Conservation (phyloP, 23 tunicate genomes). For the Phallusia fumigata region DNA sequence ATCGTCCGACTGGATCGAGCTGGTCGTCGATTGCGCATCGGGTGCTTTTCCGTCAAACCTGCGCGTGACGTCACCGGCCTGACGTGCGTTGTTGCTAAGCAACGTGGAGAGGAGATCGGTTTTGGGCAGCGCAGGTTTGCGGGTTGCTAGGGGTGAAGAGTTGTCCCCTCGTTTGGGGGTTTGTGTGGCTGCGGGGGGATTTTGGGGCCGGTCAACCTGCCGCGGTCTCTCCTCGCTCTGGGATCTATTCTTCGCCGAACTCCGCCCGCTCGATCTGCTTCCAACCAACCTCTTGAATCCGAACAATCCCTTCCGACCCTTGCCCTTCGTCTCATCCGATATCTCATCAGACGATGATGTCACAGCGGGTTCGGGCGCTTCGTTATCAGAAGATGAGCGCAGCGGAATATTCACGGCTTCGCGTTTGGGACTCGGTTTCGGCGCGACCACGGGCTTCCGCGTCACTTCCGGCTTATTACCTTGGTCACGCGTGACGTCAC, state of each 20-base stretch:
- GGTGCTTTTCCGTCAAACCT: neutral
- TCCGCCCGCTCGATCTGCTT: slow-evolving; percentile 6
- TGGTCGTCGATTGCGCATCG: neutral
- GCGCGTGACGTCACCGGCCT: slow-evolving; percentile 2
- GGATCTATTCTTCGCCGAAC: neutral
- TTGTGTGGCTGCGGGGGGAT: neutral
- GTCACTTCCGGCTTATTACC: slow-evolving; percentile 27
- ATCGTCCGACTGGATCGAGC: slow-evolving; percentile 16
- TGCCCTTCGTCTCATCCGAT: slow-evolving; percentile 9
- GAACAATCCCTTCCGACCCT: slow-evolving; percentile 44
- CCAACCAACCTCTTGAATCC: slow-evolving; percentile 39
- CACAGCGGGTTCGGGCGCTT: neutral
- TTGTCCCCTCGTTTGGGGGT: neutral
- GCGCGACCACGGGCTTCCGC: slow-evolving; percentile 4
- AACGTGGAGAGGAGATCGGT: slow-evolving; percentile 41
- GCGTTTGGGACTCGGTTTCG: slow-evolving; percentile 5
- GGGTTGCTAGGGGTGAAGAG: slow-evolving; percentile 6
- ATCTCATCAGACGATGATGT: neutral
- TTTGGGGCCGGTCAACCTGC: neutral
- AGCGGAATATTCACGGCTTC: neutral
- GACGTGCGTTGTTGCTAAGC: slow-evolving; percentile 21
- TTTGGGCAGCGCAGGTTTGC: slow-evolving; percentile 54
- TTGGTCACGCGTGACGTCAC: neutral
- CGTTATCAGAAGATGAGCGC: neutral
- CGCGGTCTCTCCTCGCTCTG: slow-evolving; percentile 32